Evolutionary conservation across 2,888 invertebrate species (phyloP).

Genomic region (Lamproptera curius): DNA sequence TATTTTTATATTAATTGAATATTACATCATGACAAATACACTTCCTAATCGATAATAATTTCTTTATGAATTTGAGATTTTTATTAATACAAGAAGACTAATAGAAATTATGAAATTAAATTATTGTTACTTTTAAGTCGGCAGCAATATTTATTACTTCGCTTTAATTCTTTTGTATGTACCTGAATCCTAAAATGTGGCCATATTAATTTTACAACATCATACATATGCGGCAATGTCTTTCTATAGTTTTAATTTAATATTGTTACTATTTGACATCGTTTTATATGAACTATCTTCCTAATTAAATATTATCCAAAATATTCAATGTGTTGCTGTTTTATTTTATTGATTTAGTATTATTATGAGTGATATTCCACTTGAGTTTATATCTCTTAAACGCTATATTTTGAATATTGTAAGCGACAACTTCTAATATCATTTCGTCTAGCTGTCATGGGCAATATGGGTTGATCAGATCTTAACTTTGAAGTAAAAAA

Average conservation of each 20-base stretch:
- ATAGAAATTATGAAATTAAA: conserved; percentile 67
- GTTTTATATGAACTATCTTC: conserved; percentile 63
- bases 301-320: conserved; percentile 68
- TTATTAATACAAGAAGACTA: conserved; percentile 60
- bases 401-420: too few species aligned
- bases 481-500: too few species aligned
- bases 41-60: conserved; percentile 56
- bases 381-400: too few species aligned
- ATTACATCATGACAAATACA: conserved; percentile 54
- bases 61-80: conserved; percentile 59
- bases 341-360: conserved; percentile 24
- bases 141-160: conserved; percentile 64
- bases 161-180: conserved; percentile 61
- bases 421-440: too few species aligned
- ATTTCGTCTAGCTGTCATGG: too few species aligned
- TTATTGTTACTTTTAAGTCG: conserved; percentile 59
- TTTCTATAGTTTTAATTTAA: conserved; percentile 42
- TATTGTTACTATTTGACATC: conserved; percentile 59
- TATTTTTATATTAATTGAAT: conserved; percentile 54
- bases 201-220: conserved; percentile 68
- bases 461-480: too few species aligned
- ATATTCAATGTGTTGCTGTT: conserved; percentile 37
- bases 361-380: not conserved
- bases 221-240: conserved; percentile 42
- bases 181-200: conserved; percentile 75